phyloP scores from a whole-genome alignment of 53 echinoderm and acorn worm genomes.

The Astropecten irregularis region DNA sequence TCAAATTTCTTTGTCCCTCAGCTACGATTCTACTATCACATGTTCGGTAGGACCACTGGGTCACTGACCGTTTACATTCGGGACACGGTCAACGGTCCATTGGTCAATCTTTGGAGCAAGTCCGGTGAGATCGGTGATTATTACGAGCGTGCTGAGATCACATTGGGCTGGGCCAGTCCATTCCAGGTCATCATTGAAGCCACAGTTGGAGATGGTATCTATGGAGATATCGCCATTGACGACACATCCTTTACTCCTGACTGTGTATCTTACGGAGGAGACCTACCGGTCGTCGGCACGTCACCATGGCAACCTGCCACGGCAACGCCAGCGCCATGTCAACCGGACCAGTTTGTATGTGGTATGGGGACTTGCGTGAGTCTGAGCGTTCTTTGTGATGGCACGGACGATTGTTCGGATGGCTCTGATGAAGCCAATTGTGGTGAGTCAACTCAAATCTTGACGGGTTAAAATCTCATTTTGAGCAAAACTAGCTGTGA shows the following conservation, averaged over 20 bases:
- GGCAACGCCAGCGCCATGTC: slow-evolving; percentile 64
- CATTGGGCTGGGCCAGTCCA: slow-evolving; percentile 19
- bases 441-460: slow-evolving; percentile 54
- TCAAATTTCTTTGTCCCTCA: neutral
- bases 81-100: slow-evolving; percentile 71
- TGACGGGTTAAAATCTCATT: neutral
- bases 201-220: slow-evolving; percentile 62
- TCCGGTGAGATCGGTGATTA: slow-evolving; percentile 73
- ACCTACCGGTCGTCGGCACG: slow-evolving; percentile 63
- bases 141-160: slow-evolving; percentile 75
- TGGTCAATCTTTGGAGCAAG: slow-evolving; percentile 47
- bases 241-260: slow-evolving; percentile 75
- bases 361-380: slow-evolving; percentile 56
- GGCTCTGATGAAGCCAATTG: slow-evolving; percentile 71
- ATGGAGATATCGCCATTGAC: slow-evolving; percentile 83
- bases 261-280: slow-evolving; percentile 26
- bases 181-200: slow-evolving; percentile 95
- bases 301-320: slow-evolving; percentile 32
- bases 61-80: slow-evolving; percentile 82
- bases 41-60: slow-evolving; percentile 83
- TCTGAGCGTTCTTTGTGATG: slow-evolving; percentile 58
- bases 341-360: slow-evolving; percentile 59
- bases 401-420: slow-evolving; percentile 56
- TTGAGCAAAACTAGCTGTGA: too few relatives aligned
- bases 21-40: slow-evolving; percentile 91